Percentiles rank a stretch among this genome's conserved stretches.
Evolutionary conservation across 2,888 invertebrate species (phyloP).

Genomic region (Sesia apiformis): DNA sequence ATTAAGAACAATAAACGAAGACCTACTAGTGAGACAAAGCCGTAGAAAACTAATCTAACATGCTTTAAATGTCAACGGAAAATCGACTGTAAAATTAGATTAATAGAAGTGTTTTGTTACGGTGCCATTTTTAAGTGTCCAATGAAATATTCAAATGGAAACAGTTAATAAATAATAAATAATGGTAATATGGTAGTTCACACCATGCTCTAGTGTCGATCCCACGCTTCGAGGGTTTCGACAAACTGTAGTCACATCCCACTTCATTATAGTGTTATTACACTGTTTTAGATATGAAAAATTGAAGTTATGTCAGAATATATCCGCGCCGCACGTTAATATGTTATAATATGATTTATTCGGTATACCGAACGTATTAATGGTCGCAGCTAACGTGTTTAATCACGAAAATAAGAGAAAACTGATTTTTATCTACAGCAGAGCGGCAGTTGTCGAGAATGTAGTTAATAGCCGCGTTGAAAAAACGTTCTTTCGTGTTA

Average conservation of each 20-base stretch:
- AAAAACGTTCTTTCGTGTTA: slow-evolving; percentile 14
- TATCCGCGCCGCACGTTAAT: slow-evolving; percentile 8
- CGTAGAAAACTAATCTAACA: slow-evolving; percentile 8
- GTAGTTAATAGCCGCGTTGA: slow-evolving; percentile 11
- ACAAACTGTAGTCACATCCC: slow-evolving; percentile 30
- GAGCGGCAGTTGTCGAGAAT: slow-evolving; percentile 12
- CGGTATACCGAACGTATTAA: slow-evolving; percentile 17
- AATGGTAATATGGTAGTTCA: slow-evolving; percentile 51
- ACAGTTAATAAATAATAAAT: slow-evolving; percentile 47
- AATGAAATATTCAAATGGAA: slow-evolving; percentile 41
- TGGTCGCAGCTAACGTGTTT: slow-evolving; percentile 15
- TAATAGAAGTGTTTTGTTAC: background rate
- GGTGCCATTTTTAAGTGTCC: slow-evolving; percentile 25
- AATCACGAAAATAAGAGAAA: slow-evolving; percentile 19
- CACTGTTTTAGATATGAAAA: slow-evolving; percentile 17
- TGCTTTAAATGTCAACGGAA: background rate
- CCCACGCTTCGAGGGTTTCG: slow-evolving; percentile 39
- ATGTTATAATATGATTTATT: slow-evolving; percentile 31
- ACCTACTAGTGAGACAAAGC: slow-evolving; percentile 38
- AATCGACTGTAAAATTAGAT: background rate
- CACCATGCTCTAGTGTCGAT: slow-evolving; percentile 38
- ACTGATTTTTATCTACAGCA: slow-evolving; percentile 12
- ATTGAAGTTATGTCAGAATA: slow-evolving; percentile 7
- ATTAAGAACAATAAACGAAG: slow-evolving; percentile 37
- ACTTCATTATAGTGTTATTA: slow-evolving; percentile 24